Conservation (phyloP, 2,888 invertebrate species). For the Melinaea menophilus region DNA sequence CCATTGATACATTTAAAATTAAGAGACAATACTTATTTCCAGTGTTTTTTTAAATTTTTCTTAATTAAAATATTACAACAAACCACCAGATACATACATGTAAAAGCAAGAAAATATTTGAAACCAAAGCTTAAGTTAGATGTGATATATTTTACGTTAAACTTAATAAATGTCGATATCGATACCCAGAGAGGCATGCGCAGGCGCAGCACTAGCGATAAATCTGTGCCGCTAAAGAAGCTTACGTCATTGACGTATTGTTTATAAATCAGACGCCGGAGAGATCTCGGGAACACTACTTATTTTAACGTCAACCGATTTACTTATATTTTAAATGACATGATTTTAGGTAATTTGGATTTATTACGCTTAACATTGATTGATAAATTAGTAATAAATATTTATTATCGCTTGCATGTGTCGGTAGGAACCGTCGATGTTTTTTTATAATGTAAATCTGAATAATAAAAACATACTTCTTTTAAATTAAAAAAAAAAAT, state of each 20-base stretch:
- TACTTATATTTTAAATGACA: conserved; percentile 7
- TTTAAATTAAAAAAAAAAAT: conserved; percentile 9
- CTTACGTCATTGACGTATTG: conserved; percentile 77
- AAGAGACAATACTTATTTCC: no score
- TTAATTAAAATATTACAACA: no score
- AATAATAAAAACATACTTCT: conserved; percentile 4
- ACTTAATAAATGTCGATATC: conserved; percentile 36
- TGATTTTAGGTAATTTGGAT: background rate
- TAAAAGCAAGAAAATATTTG: no score
- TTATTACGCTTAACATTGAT: no score
- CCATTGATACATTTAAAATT: no score
- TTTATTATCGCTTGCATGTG: no score
- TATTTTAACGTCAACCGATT: conserved; percentile 14
- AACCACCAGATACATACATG: no score
- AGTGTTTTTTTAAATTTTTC: no score
- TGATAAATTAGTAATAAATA: no score
- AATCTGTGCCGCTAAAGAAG: conserved; percentile 76
- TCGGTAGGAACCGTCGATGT: no score
- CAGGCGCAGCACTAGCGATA: conserved; percentile 62
- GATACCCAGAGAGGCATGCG: conserved; percentile 18
- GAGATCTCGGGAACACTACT: conserved; percentile 31
- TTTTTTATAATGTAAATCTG: no score
- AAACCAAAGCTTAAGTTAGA: no score
- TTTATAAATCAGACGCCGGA: conserved; percentile 70
- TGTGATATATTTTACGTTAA: background rate